Conservation (phyloP, 2,113 vertebrate genomes). For the Harpagus bidentatus region DNA sequence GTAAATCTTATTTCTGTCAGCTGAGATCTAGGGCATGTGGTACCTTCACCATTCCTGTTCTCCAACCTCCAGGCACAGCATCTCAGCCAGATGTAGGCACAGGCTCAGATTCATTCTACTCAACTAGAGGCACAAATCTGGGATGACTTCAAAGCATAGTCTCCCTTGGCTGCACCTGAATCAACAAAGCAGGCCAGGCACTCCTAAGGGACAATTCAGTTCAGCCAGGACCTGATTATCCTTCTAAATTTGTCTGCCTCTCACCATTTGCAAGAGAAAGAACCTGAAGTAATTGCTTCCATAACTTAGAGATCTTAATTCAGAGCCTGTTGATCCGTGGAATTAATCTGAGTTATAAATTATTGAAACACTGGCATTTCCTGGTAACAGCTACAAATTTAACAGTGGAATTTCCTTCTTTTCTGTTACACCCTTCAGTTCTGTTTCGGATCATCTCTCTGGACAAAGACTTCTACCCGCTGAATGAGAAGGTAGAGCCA, state of each 20-base stretch:
- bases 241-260: background rate
- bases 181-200: background rate
- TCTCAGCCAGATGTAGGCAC: background rate
- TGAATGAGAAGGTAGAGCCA: conserved; percentile 68
- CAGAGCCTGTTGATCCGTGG: background rate
- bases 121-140: background rate
- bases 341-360: background rate
- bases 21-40: background rate
- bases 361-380: background rate
- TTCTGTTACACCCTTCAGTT: conserved; percentile 31
- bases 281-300: background rate
- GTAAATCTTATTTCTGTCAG: background rate
- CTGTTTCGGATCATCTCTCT: conserved; percentile 68
- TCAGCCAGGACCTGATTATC: background rate
- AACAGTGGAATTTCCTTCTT: conserved; percentile 19
- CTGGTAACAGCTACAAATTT: background rate
- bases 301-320: background rate
- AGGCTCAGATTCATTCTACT: background rate
- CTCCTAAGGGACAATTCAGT: background rate
- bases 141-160: background rate
- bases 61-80: background rate
- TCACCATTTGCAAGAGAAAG: background rate
- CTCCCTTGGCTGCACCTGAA: background rate
- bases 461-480: conserved; percentile 66
- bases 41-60: background rate